phyloP scores from a whole-genome alignment of 2,888 invertebrate genomes.

The Mechanitis messenoides region DNA sequence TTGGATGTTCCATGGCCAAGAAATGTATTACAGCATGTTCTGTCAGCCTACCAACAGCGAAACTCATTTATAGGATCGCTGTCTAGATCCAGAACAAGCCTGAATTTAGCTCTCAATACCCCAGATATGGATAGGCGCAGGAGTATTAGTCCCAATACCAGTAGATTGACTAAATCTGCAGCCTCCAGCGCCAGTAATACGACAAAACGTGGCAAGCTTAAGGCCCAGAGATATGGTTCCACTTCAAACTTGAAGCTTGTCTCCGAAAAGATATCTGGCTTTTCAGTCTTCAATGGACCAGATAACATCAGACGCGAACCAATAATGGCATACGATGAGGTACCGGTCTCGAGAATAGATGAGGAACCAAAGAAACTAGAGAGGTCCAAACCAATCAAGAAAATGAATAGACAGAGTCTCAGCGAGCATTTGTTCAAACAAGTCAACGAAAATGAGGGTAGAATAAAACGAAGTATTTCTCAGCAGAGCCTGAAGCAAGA shows the following conservation, averaged over 20 bases:
- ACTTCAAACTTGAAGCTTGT: constrained; percentile 63
- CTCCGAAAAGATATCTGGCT: constrained; percentile 65
- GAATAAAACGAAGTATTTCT: constrained; percentile 56
- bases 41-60: constrained; percentile 58
- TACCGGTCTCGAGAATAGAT: constrained; percentile 33
- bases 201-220: constrained; percentile 48
- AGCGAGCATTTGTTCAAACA: constrained; percentile 52
- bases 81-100: constrained; percentile 74
- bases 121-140: constrained; percentile 53
- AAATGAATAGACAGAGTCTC: constrained; percentile 52
- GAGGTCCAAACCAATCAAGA: constrained; percentile 41
- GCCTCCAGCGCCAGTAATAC: constrained; percentile 47
- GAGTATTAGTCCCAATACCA: constrained; percentile 50
- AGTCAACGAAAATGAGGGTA: constrained; percentile 22
- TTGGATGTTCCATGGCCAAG: constrained; percentile 64
- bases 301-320: constrained; percentile 52
- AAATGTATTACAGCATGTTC: constrained; percentile 63
- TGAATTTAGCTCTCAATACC: constrained; percentile 58
- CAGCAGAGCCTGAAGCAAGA: constrained; percentile 64
- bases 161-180: constrained; percentile 48
- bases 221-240: constrained; percentile 55
- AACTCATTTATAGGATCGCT: constrained; percentile 73
- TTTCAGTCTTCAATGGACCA: constrained; percentile 56
- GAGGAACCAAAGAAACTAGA: constrained; percentile 43
- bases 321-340: constrained; percentile 61